phyloP scores from a whole-genome alignment of 2,888 invertebrate genomes.

The Sarcophaga rosellei region DNA sequence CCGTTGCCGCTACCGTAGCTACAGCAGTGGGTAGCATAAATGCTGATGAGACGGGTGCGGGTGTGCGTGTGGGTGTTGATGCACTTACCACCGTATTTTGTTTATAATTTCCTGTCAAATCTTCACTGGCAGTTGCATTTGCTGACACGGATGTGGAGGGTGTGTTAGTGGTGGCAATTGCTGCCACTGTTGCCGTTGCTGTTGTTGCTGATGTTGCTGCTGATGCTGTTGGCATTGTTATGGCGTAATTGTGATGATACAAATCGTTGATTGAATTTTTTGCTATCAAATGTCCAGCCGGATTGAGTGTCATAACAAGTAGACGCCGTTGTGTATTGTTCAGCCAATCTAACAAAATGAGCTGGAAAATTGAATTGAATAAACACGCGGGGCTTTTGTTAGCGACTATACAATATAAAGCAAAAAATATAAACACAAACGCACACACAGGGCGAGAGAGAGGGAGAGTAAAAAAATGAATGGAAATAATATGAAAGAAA shows the following conservation, averaged over 20 bases:
- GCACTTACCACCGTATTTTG: conserved; percentile 47
- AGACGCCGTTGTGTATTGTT: conserved; percentile 77
- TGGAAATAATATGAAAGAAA: neutral
- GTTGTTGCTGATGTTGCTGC: conserved; percentile 43
- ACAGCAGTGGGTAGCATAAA: conserved; percentile 42
- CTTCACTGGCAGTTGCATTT: conserved; percentile 8
- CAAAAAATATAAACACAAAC: too few relatives aligned
- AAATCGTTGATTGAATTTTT: conserved; percentile 80
- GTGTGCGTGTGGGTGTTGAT: conserved; percentile 28
- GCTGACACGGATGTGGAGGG: neutral
- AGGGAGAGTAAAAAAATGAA: neutral
- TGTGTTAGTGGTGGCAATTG: neutral
- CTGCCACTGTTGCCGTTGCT: conserved; percentile 27
- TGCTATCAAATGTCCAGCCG: conserved; percentile 82
- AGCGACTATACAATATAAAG: too few relatives aligned
- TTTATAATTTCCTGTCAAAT: conserved; percentile 20
- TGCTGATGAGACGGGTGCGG: conserved; percentile 26
- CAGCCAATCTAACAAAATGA: conserved; percentile 80
- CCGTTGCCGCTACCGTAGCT: conserved; percentile 71
- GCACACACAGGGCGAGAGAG: neutral
- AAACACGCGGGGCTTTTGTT: conserved; percentile 11
- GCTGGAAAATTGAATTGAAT: conserved; percentile 75
- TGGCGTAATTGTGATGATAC: conserved; percentile 73
- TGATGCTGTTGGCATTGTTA: conserved; percentile 50
- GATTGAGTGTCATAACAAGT: conserved; percentile 80